Evolutionary conservation across 2,888 invertebrate genomes (phyloP).

Genomic region (Rhamphomyia laevipes): DNA sequence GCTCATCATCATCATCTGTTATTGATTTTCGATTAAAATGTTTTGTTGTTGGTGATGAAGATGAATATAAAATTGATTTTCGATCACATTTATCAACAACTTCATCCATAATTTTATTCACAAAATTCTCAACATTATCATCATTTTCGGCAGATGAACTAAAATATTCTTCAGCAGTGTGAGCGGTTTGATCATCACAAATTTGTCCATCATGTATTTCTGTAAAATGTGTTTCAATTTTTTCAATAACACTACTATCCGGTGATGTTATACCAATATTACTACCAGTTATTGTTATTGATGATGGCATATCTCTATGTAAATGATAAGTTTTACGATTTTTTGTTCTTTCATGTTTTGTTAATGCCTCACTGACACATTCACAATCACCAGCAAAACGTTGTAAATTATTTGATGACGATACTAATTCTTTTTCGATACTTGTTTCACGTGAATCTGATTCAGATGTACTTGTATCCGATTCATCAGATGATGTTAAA

Average conservation of each 20-base stretch:
- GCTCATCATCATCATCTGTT: background rate
- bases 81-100: conserved; percentile 35
- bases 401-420: conserved; percentile 6
- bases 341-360: conserved; percentile 35
- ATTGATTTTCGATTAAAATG: background rate
- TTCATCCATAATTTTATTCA: conserved; percentile 46
- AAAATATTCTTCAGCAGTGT: conserved; percentile 55
- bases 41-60: background rate
- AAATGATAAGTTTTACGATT: conserved; percentile 34
- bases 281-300: conserved; percentile 26
- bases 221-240: conserved; percentile 16
- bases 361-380: conserved; percentile 30
- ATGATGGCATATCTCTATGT: no score
- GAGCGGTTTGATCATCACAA: conserved; percentile 42
- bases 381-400: conserved; percentile 36
- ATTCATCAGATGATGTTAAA: conserved; percentile 26
- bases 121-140: conserved; percentile 42
- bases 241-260: conserved; percentile 17
- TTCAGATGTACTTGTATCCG: conserved; percentile 32
- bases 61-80: conserved; percentile 14
- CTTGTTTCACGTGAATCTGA: conserved; percentile 33
- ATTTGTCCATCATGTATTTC: conserved; percentile 16
- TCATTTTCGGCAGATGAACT: conserved; percentile 37
- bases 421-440: conserved; percentile 29
- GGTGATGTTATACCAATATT: conserved; percentile 19